Evolutionary conservation across 2,888 invertebrate genomes (phyloP), one percentile per base, ranked within the genome.

Genomic region (Drosophila anomalata): DNA sequence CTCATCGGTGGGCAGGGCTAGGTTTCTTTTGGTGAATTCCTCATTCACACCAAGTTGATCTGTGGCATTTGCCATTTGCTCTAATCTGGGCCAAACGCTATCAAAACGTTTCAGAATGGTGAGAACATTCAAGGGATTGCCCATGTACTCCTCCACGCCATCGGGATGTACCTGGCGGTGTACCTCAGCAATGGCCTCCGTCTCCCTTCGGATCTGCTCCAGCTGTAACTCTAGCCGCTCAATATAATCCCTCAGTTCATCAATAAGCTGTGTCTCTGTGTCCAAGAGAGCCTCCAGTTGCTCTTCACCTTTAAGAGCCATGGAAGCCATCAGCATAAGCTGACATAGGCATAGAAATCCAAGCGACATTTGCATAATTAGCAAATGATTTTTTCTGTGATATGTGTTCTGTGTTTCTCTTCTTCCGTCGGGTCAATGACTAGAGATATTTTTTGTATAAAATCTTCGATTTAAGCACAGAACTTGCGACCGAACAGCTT

Each of bases 61-160:
- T 1, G 80, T 79, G 11, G 56, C 68, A 53, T 65, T 76, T 1
- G 89, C 87, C 39, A 95, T 93, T 72, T 94, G 92, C 90, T 96
- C 96, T n/a, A 90, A 52, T 65, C 94, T 95, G 4, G 77, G 84
- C 91, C 98, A 96, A 91, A 98, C 98, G 1, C 96, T 94, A 0
- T 98, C 97, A 88, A 98, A 94, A 85, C 97, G 94, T 92, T 98
- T 98, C 24, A 98, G 96, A 48, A 98, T 93, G 17, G 97, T 94
- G 91, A 97, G 97, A 5, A 98, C 97, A 92, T 98, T 98, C 74
- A 98, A 96, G 0, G 98, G 98, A 92, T 98, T 97, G 1, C 96
- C 94, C 76, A 97, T 76, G 65, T 84, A 76, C 58, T 84, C 74
- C 33, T 74, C 75, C 17, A 86, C 82, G 39, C 80, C 73, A 3